Conservation (phyloP, 2,888 invertebrate species). For the Ormyrus thymus region DNA sequence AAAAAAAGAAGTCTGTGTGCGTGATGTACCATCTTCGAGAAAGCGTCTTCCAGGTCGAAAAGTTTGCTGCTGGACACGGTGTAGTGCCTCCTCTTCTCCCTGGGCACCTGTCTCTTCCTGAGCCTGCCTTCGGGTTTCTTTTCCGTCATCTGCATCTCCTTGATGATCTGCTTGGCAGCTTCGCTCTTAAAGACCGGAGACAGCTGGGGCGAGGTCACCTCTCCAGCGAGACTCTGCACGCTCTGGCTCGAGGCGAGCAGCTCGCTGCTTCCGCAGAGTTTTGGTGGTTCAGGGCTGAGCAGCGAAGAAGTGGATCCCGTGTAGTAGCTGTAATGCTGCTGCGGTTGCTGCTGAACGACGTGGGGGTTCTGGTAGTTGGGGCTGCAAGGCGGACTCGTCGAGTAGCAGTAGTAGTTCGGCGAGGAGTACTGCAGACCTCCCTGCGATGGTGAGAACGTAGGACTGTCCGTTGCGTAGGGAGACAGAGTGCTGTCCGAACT, state of each 20-base stretch:
- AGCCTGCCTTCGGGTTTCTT: slow-evolving; percentile 72
- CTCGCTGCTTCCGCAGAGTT: slow-evolving; percentile 13
- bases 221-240: slow-evolving; percentile 34
- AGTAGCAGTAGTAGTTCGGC: slow-evolving; percentile 60
- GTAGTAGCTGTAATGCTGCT: slow-evolving; percentile 42
- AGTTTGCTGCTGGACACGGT: slow-evolving; percentile 80
- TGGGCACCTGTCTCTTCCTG: slow-evolving; percentile 83
- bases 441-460: slow-evolving; percentile 66
- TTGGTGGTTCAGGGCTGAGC: slow-evolving; percentile 39
- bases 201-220: slow-evolving; percentile 76
- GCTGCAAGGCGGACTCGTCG: slow-evolving; percentile 69
- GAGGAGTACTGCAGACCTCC: slow-evolving; percentile 59
- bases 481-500: slow-evolving; percentile 71
- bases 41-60: slow-evolving; percentile 69
- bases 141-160: slow-evolving; percentile 83
- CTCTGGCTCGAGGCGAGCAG: slow-evolving; percentile 40
- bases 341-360: slow-evolving; percentile 6
- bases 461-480: slow-evolving; percentile 67
- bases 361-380: slow-evolving; percentile 59
- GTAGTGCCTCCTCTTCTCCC: slow-evolving; percentile 89
- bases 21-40: slow-evolving; percentile 70
- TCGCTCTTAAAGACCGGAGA: slow-evolving; percentile 91
- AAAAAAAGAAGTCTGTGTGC: not conserved
- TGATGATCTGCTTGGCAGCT: slow-evolving; percentile 90
- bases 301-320: slow-evolving; percentile 33